A percentile compares a stretch with the other conserved stretches of the same genome.
Evolutionary conservation across 2,797 vertebrate species (phyloP).

Genomic region (Linurgus olivaceus): DNA sequence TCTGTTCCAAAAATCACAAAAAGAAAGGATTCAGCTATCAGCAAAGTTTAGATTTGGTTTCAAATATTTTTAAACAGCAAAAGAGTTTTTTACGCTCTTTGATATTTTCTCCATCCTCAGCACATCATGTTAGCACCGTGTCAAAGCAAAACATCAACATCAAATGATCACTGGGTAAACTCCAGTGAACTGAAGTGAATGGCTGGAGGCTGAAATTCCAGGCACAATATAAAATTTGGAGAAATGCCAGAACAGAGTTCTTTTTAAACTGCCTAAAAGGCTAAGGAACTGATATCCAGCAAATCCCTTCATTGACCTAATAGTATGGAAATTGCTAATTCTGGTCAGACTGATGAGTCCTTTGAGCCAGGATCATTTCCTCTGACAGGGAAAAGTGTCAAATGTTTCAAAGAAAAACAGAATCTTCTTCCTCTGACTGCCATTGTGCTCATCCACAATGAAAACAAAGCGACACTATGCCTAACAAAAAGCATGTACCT

Average conservation of each 20-base stretch:
- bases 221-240: conserved; percentile 46
- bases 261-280: conserved; percentile 30
- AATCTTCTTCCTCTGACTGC: conserved; percentile 18
- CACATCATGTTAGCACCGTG: conserved; percentile 71
- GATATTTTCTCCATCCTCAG: conserved; percentile 71
- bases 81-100: conserved; percentile 69
- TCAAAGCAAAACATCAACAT: conserved; percentile 70
- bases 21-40: conserved; percentile 74
- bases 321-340: conserved; percentile 44
- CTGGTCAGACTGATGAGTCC: conserved; percentile 47
- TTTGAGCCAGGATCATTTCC: conserved; percentile 56
- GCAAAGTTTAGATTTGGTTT: conserved; percentile 74
- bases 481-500: conserved; percentile 9
- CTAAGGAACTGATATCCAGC: conserved; percentile 41
- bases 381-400: conserved; percentile 39
- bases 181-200: conserved; percentile 55
- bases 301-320: conserved; percentile 41
- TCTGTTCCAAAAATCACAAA: conserved; percentile 80
- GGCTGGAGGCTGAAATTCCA: conserved; percentile 54
- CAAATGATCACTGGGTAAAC: conserved; percentile 56
- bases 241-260: conserved; percentile 10
- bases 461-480: conserved; percentile 10
- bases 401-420: conserved; percentile 37
- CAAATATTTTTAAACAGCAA: conserved; percentile 77
- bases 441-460: conserved; percentile 12